A percentile compares a stretch with the other conserved stretches of the same genome.
These are phyloP conservation scores for Pterobdella sp. DNA, from an alignment of 2,888 invertebrate species.

Conservation along the genomic window DNA sequence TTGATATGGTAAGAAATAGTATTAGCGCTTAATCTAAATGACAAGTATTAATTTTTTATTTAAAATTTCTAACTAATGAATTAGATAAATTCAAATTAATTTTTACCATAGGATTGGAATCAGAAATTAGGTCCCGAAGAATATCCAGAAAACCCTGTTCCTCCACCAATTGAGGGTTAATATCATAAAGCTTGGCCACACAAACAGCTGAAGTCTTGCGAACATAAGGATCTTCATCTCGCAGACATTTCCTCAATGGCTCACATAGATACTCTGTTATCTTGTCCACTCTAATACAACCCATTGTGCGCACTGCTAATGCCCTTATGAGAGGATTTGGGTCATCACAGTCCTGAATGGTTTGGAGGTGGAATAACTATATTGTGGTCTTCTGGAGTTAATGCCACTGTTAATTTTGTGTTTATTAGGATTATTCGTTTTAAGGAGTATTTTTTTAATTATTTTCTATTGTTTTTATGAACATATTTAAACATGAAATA, in stretches of 20 bases:
- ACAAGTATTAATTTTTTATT: too few relatives aligned
- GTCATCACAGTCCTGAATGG: conserved; percentile 99
- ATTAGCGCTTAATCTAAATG: too few relatives aligned
- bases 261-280: conserved; percentile 98
- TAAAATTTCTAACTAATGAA: too few relatives aligned
- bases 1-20: too few relatives aligned
- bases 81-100: too few relatives aligned
- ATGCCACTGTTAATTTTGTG: too few relatives aligned
- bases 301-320: conserved; percentile 96
- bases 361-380: too few relatives aligned
- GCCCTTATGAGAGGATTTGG: conserved; percentile 97
- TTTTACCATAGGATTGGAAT: conserved; percentile 96
- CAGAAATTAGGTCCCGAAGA: conserved; percentile 87
- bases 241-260: conserved; percentile 71
- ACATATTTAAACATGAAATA: background rate
- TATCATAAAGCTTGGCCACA: conserved; percentile 96
- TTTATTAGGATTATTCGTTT: background rate
- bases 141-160: conserved; percentile 94
- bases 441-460: background rate
- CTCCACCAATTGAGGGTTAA: conserved; percentile 66
- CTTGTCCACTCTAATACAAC: conserved; percentile 97
- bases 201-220: conserved; percentile 99
- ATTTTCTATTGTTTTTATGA: background rate
- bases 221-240: conserved; percentile 52
- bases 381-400: too few relatives aligned